phyloP scores from a whole-genome alignment of 1,140 invertebrate genomes.

The Sarcophaga peregrina region DNA sequence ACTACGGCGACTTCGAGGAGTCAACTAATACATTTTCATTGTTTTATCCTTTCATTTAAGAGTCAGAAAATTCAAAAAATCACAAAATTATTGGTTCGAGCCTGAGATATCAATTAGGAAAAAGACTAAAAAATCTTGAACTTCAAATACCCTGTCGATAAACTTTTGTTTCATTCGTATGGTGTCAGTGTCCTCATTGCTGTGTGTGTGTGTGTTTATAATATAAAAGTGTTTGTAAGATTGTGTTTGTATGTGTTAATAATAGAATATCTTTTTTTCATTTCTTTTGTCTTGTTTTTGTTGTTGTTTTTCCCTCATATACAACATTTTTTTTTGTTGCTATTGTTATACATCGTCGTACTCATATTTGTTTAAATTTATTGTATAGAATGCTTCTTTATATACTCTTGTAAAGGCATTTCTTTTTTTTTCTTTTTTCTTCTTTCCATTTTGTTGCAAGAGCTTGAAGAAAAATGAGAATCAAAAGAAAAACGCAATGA shows the following conservation, averaged over 20 bases:
- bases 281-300: background rate
- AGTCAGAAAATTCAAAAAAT: no score
- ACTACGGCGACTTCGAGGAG: no score
- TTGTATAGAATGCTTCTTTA: background rate
- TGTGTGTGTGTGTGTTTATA: background rate
- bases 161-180: constrained; percentile 18
- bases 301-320: background rate
- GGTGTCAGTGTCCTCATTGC: constrained; percentile 39
- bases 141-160: background rate
- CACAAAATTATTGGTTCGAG: no score
- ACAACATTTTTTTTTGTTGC: background rate
- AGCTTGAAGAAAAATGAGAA: background rate
- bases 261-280: background rate
- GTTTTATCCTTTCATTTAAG: no score
- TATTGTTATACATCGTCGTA: no score
- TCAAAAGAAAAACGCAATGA: background rate
- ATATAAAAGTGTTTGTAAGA: background rate
- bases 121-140: no score
- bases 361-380: no score
- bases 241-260: background rate
- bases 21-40: no score
- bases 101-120: no score
- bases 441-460: constrained; percentile 38
- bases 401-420: background rate
- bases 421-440: background rate